Base-by-base conservation (phyloP, 2,797 vertebrate species). In the Muscicapa comitata region DNA sequence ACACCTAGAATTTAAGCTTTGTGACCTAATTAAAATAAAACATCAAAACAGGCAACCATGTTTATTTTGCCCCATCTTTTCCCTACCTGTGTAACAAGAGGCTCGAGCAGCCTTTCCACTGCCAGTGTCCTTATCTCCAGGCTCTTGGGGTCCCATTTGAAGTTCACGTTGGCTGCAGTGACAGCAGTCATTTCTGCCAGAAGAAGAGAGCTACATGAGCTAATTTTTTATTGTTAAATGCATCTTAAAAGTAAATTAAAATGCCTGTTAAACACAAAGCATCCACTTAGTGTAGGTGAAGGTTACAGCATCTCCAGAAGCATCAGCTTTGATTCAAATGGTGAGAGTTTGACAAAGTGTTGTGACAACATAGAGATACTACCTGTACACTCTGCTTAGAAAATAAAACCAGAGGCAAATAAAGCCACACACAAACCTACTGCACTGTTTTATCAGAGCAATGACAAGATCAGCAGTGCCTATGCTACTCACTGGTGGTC, bases 131-230 rank as follows among this genome's bases (percentile, higher is more conserved):
- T 98, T 91, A 99, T 99, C 98, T 99, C 99, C 71, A 99, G 96
- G 95, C 99, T 99, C 98, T 99, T 99, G 78, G 99, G 99, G 96
- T 99, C 99, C 99, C 99, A 99, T 98, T 99, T 99, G 94, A 99
- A 99, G 97, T 99, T 99, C 95, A 99, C 99, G 96, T 99, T 99
- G 73, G 98, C 98, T 78, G 99, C 98, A 93, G 99, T 99, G 87
- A 99, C 98, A 94, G 89, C 97, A 82, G 99, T 99, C 99, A 99
- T 99, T 96, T 98, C 98, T 98, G 85, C 51, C 57, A 92, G 19
- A 77, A 79, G 14, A 61, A 35, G 21, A 83, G 8, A 78, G 23
- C 6, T 33, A 26, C 5, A 31, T 80, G 1, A 94, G 37, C 28
- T 12, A 13, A 9, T 6, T 63, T 57, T 51, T 62, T 65, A 54